phyloP scores from a whole-genome alignment of 2,797 vertebrate species.

The Pristis pectinata region DNA sequence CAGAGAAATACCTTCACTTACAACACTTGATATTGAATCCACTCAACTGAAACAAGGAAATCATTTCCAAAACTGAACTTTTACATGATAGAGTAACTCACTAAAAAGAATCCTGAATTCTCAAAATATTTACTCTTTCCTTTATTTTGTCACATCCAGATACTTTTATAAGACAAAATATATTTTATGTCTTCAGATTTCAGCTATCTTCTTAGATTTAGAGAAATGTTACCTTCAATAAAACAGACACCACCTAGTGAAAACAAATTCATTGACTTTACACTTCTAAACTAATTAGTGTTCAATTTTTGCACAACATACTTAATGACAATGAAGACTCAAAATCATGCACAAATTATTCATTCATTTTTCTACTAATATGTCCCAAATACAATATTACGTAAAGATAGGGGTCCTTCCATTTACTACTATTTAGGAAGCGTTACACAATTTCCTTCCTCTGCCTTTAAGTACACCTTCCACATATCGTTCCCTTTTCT shows the following conservation, averaged over 20 bases:
- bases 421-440: not conserved
- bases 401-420: not conserved
- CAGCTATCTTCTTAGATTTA: not conserved
- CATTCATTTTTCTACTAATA: not conserved
- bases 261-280: not conserved
- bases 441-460: not conserved
- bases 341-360: not conserved
- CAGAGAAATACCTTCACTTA: not conserved
- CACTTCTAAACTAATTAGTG: not conserved
- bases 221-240: not conserved
- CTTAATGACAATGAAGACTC: not conserved
- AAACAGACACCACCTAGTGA: not conserved
- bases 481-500: not conserved
- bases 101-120: not conserved
- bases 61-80: not conserved
- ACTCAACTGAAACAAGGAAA: not conserved
- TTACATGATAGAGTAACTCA: not conserved
- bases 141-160: not conserved
- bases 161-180: not conserved
- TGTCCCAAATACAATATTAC: not conserved
- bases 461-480: not conserved
- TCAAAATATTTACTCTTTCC: not conserved
- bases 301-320: not conserved
- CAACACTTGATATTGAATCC: not conserved
- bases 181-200: not conserved